Base-by-base conservation (phyloP, 2,797 vertebrate genomes). In the Hydrolagus colliei region DNA sequence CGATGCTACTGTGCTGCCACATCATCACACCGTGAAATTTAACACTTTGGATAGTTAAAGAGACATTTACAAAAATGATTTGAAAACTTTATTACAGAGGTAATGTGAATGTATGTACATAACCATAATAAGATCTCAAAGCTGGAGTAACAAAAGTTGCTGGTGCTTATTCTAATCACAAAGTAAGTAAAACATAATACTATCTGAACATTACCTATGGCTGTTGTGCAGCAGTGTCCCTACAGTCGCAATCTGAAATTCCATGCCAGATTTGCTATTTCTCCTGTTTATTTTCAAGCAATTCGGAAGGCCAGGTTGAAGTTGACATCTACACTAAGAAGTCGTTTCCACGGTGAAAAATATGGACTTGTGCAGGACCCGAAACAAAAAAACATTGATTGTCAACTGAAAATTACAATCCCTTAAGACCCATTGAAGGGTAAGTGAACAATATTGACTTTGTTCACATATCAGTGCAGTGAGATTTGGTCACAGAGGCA, bases 21-120 rank as follows among this genome's bases (percentile, higher is more conserved):
- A 71, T 14, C 4, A 71, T 14, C 18, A 1, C 6, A 68, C 65
- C 16, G 13, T 41, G 32, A 35, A 68, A 67, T 35, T 82, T 32
- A 68, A 35, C 27, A 67, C 8, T 1, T 59, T 10, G 41, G 14
- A 84, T 27, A 20, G 14, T 65, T 84, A 18, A 27, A 89, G 89
- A 89, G 90, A 89, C 86, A 0, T 90, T 90, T 93, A 90, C 88
- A 92, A 94, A 84, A 92, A 92, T 91, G 91, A 91, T 88, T 88
- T 87, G 91, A 93, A 93, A 94, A 93, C 91, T 94, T 94, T 94
- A 94, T 94, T 94, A 92, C 41, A 41, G 63, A 82, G 79, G n/a
- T 89, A 92, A 90, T 88, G 89, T 88, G 92, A 94, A 93, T 93
- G 18, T 93, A 92, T 93, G 89, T 92, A 93, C 92, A 93, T 92